Conservation (phyloP, 2,113 vertebrate species). For the Panurus biarmicus region DNA sequence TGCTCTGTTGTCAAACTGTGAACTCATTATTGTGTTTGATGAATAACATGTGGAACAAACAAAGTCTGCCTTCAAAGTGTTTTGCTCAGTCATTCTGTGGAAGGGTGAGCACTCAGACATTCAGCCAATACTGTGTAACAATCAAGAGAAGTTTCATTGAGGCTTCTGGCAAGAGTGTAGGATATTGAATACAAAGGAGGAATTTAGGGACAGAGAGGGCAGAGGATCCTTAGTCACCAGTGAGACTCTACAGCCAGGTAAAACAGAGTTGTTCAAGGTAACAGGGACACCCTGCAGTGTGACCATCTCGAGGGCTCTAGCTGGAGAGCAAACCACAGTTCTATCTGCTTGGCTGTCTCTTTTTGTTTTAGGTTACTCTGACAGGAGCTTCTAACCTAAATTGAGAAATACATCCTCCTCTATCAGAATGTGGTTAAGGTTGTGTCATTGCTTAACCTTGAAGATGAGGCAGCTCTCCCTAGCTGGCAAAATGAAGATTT, state of each 20-base stretch:
- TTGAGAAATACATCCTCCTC: not conserved
- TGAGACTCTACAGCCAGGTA: not conserved
- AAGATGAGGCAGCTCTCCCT: not conserved
- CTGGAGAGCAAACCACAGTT: not conserved
- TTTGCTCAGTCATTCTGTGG: not conserved
- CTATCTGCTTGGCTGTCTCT: not conserved
- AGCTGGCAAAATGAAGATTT: not conserved
- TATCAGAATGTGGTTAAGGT: not conserved
- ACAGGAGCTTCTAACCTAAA: not conserved
- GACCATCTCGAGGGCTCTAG: rapidly evolving
- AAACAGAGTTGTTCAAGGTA: not conserved
- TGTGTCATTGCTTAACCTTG: not conserved
- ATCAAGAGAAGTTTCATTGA: not conserved
- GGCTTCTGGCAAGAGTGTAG: not conserved
- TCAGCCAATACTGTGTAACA: not conserved
- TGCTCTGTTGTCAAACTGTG: not conserved
- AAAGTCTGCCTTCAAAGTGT: not conserved
- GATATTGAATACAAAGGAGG: not conserved
- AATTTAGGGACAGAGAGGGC: not conserved
- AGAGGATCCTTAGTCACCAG: not conserved
- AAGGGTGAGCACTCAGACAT: not conserved
- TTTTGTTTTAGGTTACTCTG: not conserved
- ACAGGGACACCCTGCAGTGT: not conserved
- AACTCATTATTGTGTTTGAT: not conserved
- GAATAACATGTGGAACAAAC: not conserved